Percentiles rank a stretch among this genome's conserved stretches.
Evolutionary conservation across 2,888 invertebrate species (phyloP).

Genomic region (Scotopteryx bipunctaria): DNA sequence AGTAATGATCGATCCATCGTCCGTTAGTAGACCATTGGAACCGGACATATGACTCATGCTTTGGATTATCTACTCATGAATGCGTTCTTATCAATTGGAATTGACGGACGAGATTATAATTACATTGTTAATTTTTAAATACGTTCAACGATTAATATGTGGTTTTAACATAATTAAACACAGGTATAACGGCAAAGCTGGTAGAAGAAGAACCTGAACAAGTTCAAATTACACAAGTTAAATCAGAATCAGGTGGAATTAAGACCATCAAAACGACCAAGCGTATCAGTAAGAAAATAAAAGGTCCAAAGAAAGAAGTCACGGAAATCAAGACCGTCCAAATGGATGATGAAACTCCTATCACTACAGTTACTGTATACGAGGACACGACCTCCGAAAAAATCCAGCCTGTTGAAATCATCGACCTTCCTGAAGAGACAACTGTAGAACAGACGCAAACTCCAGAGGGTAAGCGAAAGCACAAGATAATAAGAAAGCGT

Average conservation of each 20-base stretch:
- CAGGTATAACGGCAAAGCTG: too few relatives aligned
- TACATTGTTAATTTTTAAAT: too few relatives aligned
- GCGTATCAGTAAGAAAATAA: slow-evolving; percentile 28
- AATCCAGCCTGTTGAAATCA: slow-evolving; percentile 30
- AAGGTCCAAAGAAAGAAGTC: slow-evolving; percentile 31
- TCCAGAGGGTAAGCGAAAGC: too few relatives aligned
- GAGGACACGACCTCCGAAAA: slow-evolving; percentile 45
- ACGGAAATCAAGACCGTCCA: slow-evolving; percentile 35
- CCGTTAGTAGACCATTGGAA: too few relatives aligned
- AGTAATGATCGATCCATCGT: too few relatives aligned
- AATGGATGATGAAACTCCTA: slow-evolving; percentile 31
- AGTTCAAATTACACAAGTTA: slow-evolving; percentile 40
- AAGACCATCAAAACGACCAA: slow-evolving; percentile 47
- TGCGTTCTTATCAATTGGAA: too few relatives aligned
- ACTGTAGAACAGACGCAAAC: slow-evolving; percentile 45
- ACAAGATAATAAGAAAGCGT: background rate
- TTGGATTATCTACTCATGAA: too few relatives aligned
- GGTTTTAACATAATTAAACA: too few relatives aligned
- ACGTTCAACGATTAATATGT: too few relatives aligned
- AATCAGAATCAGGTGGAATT: slow-evolving; percentile 40
- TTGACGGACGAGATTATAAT: too few relatives aligned
- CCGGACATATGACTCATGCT: too few relatives aligned
- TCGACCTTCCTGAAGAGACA: slow-evolving; percentile 41
- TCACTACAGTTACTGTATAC: slow-evolving; percentile 48
- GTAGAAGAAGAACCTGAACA: slow-evolving; percentile 54